phyloP scores from a whole-genome alignment of 2,113 vertebrate genomes.

The Puntigrus tetrazona region DNA sequence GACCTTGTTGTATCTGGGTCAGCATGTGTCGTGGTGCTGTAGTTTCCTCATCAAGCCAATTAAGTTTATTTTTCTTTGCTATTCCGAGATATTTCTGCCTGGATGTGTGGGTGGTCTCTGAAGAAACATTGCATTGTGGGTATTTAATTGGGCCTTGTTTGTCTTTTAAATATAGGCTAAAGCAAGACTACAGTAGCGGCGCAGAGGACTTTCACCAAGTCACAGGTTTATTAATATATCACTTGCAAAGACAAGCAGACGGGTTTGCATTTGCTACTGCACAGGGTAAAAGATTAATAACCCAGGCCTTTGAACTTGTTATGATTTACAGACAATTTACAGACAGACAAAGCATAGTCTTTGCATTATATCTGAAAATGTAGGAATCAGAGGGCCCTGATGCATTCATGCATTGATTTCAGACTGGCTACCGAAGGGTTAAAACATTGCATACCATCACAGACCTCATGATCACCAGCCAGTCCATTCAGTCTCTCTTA shows the following conservation, averaged over 20 bases:
- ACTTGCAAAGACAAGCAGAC: not conserved
- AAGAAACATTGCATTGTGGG: not conserved
- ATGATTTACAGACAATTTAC: not conserved
- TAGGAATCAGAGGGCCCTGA: not conserved
- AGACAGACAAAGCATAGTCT: not conserved
- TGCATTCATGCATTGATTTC: not conserved
- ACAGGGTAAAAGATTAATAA: not conserved
- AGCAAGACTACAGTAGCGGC: not conserved
- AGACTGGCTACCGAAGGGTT: not conserved
- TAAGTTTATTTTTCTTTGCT: constrained; percentile 46
- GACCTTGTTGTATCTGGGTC: not conserved
- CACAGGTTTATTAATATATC: not conserved
- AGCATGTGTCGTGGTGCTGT: not conserved
- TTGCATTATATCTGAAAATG: not conserved
- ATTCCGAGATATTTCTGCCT: constrained; percentile 33
- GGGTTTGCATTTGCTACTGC: not conserved
- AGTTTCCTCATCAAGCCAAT: constrained; percentile 25
- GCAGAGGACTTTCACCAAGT: not conserved
- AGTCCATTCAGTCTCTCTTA: not conserved
- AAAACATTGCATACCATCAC: not conserved
- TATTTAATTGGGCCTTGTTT: not conserved
- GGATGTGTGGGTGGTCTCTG: not conserved
- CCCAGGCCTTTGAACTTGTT: not conserved
- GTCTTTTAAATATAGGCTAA: not conserved
- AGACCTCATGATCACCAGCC: not conserved